Conservation (phyloP, 2,888 invertebrate genomes). For the Bibio marci region DNA sequence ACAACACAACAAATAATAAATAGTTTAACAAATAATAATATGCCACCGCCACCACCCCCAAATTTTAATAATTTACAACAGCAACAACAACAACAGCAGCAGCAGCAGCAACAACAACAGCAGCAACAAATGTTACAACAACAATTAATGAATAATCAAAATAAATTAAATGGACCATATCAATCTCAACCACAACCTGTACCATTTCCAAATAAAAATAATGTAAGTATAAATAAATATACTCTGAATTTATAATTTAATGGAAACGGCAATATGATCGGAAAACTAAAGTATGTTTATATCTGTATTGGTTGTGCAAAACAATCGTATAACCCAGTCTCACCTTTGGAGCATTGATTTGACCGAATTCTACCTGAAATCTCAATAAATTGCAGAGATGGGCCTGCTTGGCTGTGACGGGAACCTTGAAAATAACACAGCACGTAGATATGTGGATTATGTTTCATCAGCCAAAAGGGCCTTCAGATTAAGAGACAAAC, state of each 20-base stretch:
- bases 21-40: not conserved
- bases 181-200: not conserved
- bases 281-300: too few relatives aligned
- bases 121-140: slow-evolving; percentile 8
- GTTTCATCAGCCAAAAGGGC: too few relatives aligned
- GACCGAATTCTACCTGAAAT: too few relatives aligned
- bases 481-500: too few relatives aligned
- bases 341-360: too few relatives aligned
- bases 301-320: too few relatives aligned
- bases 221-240: not conserved
- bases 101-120: slow-evolving; percentile 1
- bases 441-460: too few relatives aligned
- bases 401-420: too few relatives aligned
- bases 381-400: too few relatives aligned
- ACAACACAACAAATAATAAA: not conserved
- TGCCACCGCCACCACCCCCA: slow-evolving; percentile 1
- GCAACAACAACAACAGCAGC: slow-evolving; percentile 2
- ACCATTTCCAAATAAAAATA: not conserved
- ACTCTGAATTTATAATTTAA: not conserved
- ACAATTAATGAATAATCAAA: not conserved
- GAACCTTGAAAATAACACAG: too few relatives aligned
- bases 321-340: too few relatives aligned
- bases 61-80: not conserved
- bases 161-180: not conserved
- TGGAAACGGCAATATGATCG: too few relatives aligned